Conservation (phyloP, 2,113 vertebrate genomes). For the Trematocara variabile region DNA sequence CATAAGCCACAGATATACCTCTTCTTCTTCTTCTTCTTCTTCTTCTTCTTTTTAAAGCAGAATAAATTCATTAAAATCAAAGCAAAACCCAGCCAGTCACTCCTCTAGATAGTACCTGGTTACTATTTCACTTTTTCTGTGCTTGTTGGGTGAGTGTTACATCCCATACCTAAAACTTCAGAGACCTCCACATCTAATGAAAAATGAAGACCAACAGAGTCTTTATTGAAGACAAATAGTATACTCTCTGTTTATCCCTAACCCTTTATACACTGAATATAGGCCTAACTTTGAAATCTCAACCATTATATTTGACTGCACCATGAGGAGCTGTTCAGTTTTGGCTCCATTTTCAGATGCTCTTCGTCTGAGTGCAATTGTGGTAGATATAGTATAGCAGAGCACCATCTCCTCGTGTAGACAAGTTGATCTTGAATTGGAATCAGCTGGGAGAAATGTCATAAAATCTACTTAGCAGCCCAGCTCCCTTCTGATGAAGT, state of each 20-base stretch:
- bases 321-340: neutral
- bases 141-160: neutral
- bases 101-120: constrained; percentile 8
- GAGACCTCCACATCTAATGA: constrained; percentile 3
- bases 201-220: constrained; percentile 4
- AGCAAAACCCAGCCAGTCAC: neutral
- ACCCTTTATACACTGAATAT: neutral
- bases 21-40: fast-evolving
- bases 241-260: neutral
- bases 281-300: neutral
- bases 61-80: neutral
- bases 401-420: neutral
- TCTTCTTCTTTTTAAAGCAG: fast-evolving
- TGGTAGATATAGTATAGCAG: neutral
- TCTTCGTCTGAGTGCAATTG: neutral
- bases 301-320: neutral
- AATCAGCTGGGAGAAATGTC: constrained; percentile 11
- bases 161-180: neutral
- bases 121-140: constrained; percentile 2
- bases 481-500: neutral
- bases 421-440: constrained; percentile 39
- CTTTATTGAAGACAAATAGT: neutral
- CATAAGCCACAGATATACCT: neutral
- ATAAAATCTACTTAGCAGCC: constrained; percentile 7
- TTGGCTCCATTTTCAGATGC: neutral